Base-by-base conservation (phyloP, 1,140 invertebrate species). In the Phocides pigmalion region DNA sequence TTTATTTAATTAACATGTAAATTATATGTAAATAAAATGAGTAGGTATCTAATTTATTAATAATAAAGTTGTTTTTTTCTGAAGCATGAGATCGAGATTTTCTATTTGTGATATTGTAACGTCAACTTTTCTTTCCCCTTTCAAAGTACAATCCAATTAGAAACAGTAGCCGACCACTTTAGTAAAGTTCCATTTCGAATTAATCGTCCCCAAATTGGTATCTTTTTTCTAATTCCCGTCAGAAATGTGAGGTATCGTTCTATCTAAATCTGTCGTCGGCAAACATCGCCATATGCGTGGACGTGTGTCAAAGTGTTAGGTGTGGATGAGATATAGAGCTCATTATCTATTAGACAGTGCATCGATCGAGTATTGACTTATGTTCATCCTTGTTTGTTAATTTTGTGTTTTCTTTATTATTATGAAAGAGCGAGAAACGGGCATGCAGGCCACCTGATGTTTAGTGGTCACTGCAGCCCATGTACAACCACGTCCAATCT, bases 161-260 rank as follows among this genome's bases (percentile, higher is more conserved):
- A 68, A 74, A 76, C 51, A 62, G 59, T 47, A 72, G 41, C 54
- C 64, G 62, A 62, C 58, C 59, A 69, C 64, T 63, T 44, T 42
- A 41, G 44, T 35, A 47, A 59, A 65, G 56, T 66, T 69, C 22
- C 50, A 59, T 47, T 44, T 53, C 51, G 46, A 75, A 72, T 73
- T 73, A 73, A 70, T 69, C 49, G 65, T 46, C 68, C 56, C 59
- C 62, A 75, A 76, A 77, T 79, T 74, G 76, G 73, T 77, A 68
- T 80, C 74, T 66, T 72, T 74, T 81, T 79, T 80, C 74, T 64
- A 72, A 69, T 74, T 74, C 74, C 74, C 70, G 66, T 67, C 67
- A 68, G 72, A 81, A 82, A 78, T 73, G 76, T 72, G 75, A 80
- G 69, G 72, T 82, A 81, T 79, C 63, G 49, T 79, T 74, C 70